A percentile compares a stretch with the other conserved stretches of the same genome.
Conservation (phyloP, 2,113 vertebrate species). For the Fukomys damarensis region DNA sequence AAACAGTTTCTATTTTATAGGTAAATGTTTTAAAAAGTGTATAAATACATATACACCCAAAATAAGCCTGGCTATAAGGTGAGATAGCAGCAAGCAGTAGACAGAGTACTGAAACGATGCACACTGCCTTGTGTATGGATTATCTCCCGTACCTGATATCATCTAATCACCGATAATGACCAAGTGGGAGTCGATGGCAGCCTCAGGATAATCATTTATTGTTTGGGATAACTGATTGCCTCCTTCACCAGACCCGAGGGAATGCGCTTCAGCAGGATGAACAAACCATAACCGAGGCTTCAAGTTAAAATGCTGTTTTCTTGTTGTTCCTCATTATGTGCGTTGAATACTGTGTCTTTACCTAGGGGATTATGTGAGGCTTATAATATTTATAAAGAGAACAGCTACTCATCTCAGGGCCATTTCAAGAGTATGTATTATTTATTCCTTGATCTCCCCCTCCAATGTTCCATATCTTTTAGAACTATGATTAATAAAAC, state of each 20-base stretch:
- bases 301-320: slow-evolving; percentile 85
- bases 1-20: slow-evolving; percentile 5
- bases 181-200: neutral
- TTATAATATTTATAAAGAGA: slow-evolving; percentile 90
- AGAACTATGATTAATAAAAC: slow-evolving; percentile 89
- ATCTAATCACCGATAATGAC: slow-evolving; percentile 15
- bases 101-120: neutral
- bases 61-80: neutral
- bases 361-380: slow-evolving; percentile 83
- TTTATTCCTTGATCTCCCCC: slow-evolving; percentile 87
- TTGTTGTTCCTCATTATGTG: slow-evolving; percentile 84
- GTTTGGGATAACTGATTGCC: slow-evolving; percentile 51
- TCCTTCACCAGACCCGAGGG: neutral
- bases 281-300: slow-evolving; percentile 64
- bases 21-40: slow-evolving; percentile 21
- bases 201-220: slow-evolving; percentile 25
- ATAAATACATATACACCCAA: neutral
- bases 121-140: neutral
- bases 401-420: slow-evolving; percentile 86
- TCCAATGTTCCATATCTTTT: slow-evolving; percentile 85
- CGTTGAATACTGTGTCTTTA: slow-evolving; percentile 85
- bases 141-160: neutral
- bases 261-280: slow-evolving; percentile 44
- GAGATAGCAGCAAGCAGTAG: neutral
- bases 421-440: slow-evolving; percentile 88